Base-by-base conservation (phyloP, 2,888 invertebrate genomes). In the Dinocampus coccinellae region DNA sequence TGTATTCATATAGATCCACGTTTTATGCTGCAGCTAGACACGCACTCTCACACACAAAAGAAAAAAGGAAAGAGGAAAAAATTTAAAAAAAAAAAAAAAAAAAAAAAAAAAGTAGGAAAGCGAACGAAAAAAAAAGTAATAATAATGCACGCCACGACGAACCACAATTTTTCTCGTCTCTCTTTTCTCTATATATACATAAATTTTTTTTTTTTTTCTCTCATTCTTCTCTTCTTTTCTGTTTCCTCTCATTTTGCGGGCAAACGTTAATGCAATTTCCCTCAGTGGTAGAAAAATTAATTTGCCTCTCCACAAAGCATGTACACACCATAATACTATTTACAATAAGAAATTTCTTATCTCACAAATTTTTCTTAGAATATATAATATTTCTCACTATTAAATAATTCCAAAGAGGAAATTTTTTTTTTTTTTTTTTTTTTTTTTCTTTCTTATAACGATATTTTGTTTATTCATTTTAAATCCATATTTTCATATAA, bases 231-330 rank as follows among this genome's bases (percentile, higher is more conserved):
- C 16, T 6, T 16, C n/a, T 13, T 4, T 39, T 13, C n/a, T n/a
- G n/a, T n/a, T n/a, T n/a, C n/a, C n/a, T n/a, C n/a, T n/a, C n/a
- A n/a, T n/a, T n/a, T n/a, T n/a, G n/a, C n/a, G n/a, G 16, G 47
- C 16, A n/a, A 3, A 47, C 47, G 16, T 47, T 47, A 16, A 47
- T 47, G 47, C 55, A 29, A 39, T 39, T 36, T 60, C 24, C 20
- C 34, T 33, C 39, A 61, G 24, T 61, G 24, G 61, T 39, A 39
- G 36, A 22, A 61, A 61, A 61, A 61, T 61, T 61, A 22, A 55
- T 13, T 55, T 61, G 22, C 24, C 4, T 61, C 26, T 22, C 36
- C 24, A 13, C 39, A 36, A 26, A 55, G n/a, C 26, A 26, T 55
- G 55, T 24, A 26, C 55, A 24, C n/a, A 20, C 24, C 11, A 22